These are phyloP conservation scores for Leptopilina syphax DNA, from an alignment of 2,888 invertebrate species.

Conservation along the genomic window DNA sequence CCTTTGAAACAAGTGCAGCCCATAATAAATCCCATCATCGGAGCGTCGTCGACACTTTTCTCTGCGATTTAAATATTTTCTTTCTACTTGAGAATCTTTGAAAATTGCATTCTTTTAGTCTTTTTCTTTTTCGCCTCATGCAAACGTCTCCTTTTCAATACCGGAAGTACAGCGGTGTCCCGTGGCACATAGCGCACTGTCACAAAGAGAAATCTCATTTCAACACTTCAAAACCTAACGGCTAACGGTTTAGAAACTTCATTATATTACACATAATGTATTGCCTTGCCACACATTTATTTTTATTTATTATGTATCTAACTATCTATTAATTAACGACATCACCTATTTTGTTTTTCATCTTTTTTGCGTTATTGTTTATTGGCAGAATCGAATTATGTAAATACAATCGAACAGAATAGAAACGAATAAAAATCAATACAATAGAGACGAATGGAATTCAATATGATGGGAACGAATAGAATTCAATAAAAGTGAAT, in stretches of 20 bases:
- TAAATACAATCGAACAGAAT: too few relatives aligned
- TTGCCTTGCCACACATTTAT: neutral
- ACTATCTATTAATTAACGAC: too few relatives aligned
- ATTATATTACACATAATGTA: neutral
- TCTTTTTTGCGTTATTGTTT: too few relatives aligned
- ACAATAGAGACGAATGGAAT: too few relatives aligned
- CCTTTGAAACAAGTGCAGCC: slow-evolving; percentile 95
- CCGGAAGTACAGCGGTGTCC: slow-evolving; percentile 56
- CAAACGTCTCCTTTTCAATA: slow-evolving; percentile 48
- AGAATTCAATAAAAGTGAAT: too few relatives aligned
- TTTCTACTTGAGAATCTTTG: neutral
- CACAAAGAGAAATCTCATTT: slow-evolving; percentile 49
- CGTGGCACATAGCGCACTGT: slow-evolving; percentile 65
- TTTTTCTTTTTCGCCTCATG: slow-evolving; percentile 45
- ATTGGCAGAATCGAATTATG: too few relatives aligned
- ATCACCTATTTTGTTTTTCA: too few relatives aligned
- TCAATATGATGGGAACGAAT: too few relatives aligned
- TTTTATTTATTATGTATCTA: too few relatives aligned
- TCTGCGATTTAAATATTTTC: slow-evolving; percentile 46
- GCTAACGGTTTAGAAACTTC: slow-evolving; percentile 55
- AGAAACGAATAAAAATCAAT: too few relatives aligned
- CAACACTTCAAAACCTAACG: slow-evolving; percentile 52
- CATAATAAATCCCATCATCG: slow-evolving; percentile 97
- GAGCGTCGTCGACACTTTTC: slow-evolving; percentile 66
- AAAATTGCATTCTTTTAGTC: neutral